Evolutionary conservation across 2,797 vertebrate genomes (phyloP), one percentile per base, ranked within the genome.

Genomic region (Helarctos malayanus): DNA sequence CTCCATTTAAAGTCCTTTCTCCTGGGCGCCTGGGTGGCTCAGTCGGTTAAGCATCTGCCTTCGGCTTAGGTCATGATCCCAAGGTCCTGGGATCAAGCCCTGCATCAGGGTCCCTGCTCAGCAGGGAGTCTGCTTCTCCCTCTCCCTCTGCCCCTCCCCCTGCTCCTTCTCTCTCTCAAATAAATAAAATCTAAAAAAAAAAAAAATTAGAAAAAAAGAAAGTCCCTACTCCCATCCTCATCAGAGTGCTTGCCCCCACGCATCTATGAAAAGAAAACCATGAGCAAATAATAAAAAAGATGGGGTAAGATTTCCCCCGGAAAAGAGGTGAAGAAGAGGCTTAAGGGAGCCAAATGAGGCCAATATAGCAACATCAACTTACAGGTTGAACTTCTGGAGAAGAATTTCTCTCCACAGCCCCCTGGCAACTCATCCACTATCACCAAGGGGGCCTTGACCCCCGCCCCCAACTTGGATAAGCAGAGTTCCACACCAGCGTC

Each of bases 331-430:
- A 35, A 18, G 84, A 91, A 95, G 47, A 84, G 21, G 32, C 32
- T 82, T 73, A 52, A 32, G 49, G 54, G 12, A 95, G 29, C 23
- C 61, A 75, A 57, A 79, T 7, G 35, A 68, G 12, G 16, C 63
- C 41, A 32, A n/a, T 59, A 38, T 3, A 13, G 21, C 8, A 8
- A 84, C 15, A 92, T 83, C 38, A 65, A 91, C 23, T 61, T 38
- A 89, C 10, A 38, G 47, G 27, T 41, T 92, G 68, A 82, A 85
- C 3, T 38, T 38, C 35, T 38, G 45, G 61, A 79, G 61, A 88
- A 61, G 52, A 91, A 92, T 97, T 82, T 94, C 78, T 97, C 35
- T 92, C 56, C n/a, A 49, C 13, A 65, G 75, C 7, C 9, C 65
- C 56, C 54, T 76, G 7, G 88, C 32, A 94, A 92, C 78, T 49